Percentiles rank a stretch among this genome's conserved stretches.
These are phyloP conservation scores for Eutrigla gurnardus DNA, from an alignment of 2,797 vertebrate genomes.

Conservation along the genomic window DNA sequence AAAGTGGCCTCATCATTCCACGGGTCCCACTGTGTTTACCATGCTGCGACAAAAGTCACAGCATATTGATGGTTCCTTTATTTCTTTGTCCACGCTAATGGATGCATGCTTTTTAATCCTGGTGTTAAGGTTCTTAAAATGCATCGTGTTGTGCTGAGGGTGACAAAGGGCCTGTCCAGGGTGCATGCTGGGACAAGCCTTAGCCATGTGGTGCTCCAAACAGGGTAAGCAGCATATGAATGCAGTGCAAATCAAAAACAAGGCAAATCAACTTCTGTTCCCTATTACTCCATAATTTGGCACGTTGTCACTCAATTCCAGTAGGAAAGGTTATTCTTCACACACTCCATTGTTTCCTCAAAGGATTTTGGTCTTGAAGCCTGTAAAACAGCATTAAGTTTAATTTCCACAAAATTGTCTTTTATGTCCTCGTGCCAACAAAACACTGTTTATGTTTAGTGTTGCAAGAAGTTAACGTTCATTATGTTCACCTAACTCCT, in stretches of 20 bases:
- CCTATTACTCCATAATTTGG: conserved; percentile 19
- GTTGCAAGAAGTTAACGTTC: conserved; percentile 4
- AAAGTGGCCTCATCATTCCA: conserved; percentile 54
- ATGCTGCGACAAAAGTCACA: conserved; percentile 31
- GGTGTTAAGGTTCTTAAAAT: conserved; percentile 13
- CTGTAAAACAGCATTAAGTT: conserved; percentile 11
- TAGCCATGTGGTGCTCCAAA: neutral
- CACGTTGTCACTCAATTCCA: neutral
- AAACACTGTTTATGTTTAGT: conserved; percentile 1
- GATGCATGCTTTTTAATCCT: conserved; percentile 5
- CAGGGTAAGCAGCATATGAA: neutral
- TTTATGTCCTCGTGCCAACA: neutral
- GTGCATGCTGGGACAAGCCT: neutral
- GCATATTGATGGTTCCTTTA: conserved; percentile 35
- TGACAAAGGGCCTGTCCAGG: conserved; percentile 8
- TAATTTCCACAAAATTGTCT: conserved; percentile 1
- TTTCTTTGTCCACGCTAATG: conserved; percentile 7
- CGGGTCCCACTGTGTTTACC: conserved; percentile 44
- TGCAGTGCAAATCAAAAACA: neutral
- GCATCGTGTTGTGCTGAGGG: neutral
- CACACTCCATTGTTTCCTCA: conserved; percentile 5
- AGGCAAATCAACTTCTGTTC: conserved; percentile 7
- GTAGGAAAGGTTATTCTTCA: conserved; percentile 10
- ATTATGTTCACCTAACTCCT: neutral
- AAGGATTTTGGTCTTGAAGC: conserved; percentile 14